Base-by-base conservation (phyloP, 2,888 invertebrate genomes). In the Pollenia griseotomentosa region DNA sequence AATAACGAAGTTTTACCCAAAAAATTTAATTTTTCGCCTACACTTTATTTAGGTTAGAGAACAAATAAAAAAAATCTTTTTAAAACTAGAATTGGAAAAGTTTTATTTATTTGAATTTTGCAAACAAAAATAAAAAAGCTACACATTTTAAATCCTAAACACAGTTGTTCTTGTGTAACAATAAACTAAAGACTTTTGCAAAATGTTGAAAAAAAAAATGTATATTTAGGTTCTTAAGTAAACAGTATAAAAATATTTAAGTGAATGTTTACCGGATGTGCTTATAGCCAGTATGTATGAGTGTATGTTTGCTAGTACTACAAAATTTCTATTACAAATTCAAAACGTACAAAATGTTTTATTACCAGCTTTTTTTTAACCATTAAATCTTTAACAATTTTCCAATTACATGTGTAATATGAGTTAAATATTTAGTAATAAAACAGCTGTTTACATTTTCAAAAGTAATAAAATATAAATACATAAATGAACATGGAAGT, bases 1-100 rank as follows among this genome's bases (percentile, higher is more conserved):
- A 33, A n/a, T 14, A 61, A 53, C n/a, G 0, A 44, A 42, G 16
- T 33, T 5, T 16, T 11, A 10, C 42, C 10, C 2, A 16, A 16
- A 63, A 63, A 63, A n/a, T 33, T 12, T 5, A 33, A 4, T 40
- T 61, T 61, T n/a, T 16, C 9, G 42, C 10, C 42, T 63, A 63
- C 3, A 42, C 42, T 42, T 63, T 40, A 59, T 33, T 59, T 59
- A 7, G 33, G 33, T 59, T 12, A 14, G 10, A 63, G n/a, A 44
- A 63, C 16, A 63, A 63, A 63, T 16, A n/a, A 63, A 33, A 33
- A 63, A 9, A 44, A 63, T 44, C 44, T 63, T 63, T 16, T 2
- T 42, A 1, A 42, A 63, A 63, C 42, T 63, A 42, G 42, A 63
- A 63, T 63, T 63, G 63, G 63, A 63, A 63, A 63, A 63, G 63